These are phyloP conservation scores for Oncorhynchus mykiss DNA, from an alignment of 2,113 vertebrate genomes.

Conservation along the genomic window DNA sequence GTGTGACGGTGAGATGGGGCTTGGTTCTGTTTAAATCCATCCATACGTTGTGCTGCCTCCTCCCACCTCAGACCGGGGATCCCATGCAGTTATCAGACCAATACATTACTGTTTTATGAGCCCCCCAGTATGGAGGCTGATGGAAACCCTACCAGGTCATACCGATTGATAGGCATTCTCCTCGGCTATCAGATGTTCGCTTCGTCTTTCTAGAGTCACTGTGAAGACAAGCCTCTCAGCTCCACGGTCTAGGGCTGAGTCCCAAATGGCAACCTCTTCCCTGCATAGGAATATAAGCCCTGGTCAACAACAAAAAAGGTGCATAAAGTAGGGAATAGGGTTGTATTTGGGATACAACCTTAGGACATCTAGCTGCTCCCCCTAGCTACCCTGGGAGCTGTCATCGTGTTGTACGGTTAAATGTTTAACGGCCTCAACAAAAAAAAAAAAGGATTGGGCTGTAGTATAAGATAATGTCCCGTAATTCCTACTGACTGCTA, in stretches of 20 bases:
- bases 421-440: conserved; percentile 76
- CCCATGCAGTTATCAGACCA: conserved; percentile 43
- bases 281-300: no score
- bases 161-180: conserved; percentile 74
- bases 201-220: conserved; percentile 55
- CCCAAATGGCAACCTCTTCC: no score
- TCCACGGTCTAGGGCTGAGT: neutral
- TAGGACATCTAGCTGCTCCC: conserved; percentile 9
- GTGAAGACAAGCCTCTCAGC: conserved; percentile 23
- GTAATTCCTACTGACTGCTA: conserved; percentile 70
- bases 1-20: conserved; percentile 30
- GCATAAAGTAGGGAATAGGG: no score
- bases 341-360: no score
- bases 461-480: conserved; percentile 68
- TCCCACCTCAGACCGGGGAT: conserved; percentile 35
- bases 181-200: conserved; percentile 73
- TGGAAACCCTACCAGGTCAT: conserved; percentile 72
- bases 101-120: conserved; percentile 63
- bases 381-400: conserved; percentile 57
- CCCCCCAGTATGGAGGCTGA: conserved; percentile 41
- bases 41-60: conserved; percentile 55
- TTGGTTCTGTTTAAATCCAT: conserved; percentile 71
- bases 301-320: no score
- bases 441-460: conserved; percentile 59
- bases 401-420: conserved; percentile 64